Conservation (phyloP, 1,140 invertebrate genomes). For the Littorina saxatilis region DNA sequence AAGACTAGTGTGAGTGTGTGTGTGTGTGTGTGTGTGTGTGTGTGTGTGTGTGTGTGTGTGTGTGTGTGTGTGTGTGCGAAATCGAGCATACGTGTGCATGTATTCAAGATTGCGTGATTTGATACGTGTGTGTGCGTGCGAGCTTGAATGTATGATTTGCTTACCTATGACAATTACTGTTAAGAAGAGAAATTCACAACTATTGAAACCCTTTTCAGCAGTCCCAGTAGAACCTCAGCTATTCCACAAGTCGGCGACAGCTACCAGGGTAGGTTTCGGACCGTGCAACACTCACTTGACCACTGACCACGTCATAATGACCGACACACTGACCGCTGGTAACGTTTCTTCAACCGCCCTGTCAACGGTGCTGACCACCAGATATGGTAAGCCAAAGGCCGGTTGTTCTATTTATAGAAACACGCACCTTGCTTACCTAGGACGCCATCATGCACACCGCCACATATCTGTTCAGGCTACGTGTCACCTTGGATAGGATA, state of each 20-base stretch:
- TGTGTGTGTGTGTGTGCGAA: constrained; percentile 5
- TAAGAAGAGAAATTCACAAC: neutral
- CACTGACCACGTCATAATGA: too few relatives aligned
- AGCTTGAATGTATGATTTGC: neutral
- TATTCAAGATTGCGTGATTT: neutral
- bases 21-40: neutral
- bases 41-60: neutral
- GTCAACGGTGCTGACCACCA: too few relatives aligned
- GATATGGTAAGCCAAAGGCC: too few relatives aligned
- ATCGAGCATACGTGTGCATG: neutral
- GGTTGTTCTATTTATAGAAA: too few relatives aligned
- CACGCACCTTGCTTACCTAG: too few relatives aligned
- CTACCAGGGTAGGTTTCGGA: neutral
- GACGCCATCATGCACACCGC: too few relatives aligned
- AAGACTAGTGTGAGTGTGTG: neutral
- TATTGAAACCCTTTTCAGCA: too few relatives aligned
- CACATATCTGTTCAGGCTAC: too few relatives aligned
- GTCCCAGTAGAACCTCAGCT: neutral
- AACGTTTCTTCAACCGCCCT: too few relatives aligned
- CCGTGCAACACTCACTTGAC: neutral
- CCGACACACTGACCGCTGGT: too few relatives aligned
- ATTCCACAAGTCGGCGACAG: neutral
- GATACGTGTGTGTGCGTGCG: neutral
- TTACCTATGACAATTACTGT: neutral
- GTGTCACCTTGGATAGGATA: too few relatives aligned